Evolutionary conservation across 1,140 invertebrate genomes (phyloP).

Genomic region (Cyclargus thomasi): DNA sequence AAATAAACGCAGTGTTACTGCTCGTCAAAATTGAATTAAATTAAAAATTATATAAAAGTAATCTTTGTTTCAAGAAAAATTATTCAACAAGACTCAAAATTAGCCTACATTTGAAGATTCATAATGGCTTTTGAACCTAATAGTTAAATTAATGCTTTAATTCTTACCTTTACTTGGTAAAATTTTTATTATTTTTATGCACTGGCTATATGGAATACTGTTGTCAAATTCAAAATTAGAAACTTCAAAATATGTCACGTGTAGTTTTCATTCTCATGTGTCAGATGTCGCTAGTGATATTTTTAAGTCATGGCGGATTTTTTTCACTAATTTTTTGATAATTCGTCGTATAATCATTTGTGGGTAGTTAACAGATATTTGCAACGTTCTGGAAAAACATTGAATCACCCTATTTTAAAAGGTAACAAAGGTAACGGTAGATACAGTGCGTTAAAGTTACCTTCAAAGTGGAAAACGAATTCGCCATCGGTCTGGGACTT

Average conservation of each 20-base stretch:
- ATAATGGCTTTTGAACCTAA: not conserved
- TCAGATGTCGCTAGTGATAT: conserved; percentile 62
- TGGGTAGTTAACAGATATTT: conserved; percentile 64
- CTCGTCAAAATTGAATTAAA: not conserved
- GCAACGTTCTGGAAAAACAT: conserved; percentile 53
- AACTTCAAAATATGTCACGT: conserved; percentile 62
- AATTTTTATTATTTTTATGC: not conserved
- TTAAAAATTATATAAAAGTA: not conserved
- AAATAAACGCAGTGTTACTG: not conserved
- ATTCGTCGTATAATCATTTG: conserved; percentile 44
- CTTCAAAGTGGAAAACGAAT: conserved; percentile 30
- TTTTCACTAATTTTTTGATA: conserved; percentile 58
- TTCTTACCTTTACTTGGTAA: not conserved
- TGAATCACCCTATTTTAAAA: conserved; percentile 43
- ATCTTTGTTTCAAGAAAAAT: not conserved
- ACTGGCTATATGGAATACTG: conserved; percentile 54
- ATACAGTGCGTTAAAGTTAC: conserved; percentile 42
- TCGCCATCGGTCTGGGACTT: conserved; percentile 37
- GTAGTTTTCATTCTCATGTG: conserved; percentile 42
- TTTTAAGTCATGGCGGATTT: conserved; percentile 70
- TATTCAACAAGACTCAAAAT: not conserved
- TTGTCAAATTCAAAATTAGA: conserved; percentile 49
- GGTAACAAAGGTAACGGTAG: conserved; percentile 46
- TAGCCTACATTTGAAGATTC: not conserved
- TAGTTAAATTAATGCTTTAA: too few relatives aligned